Conservation (phyloP, 2,797 vertebrate species). For the Podarcis siculus region DNA sequence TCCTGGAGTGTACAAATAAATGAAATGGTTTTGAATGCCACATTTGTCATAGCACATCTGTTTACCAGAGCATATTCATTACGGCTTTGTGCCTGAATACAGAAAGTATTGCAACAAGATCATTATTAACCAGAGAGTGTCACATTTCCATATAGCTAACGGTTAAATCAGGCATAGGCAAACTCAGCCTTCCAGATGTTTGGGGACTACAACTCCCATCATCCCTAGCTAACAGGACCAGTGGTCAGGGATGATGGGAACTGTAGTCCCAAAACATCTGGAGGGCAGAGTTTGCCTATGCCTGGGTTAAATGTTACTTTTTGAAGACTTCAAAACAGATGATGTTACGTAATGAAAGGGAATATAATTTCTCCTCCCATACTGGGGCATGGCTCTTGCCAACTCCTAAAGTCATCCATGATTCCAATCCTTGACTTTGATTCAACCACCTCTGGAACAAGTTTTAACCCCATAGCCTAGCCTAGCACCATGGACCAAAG, state of each 20-base stretch:
- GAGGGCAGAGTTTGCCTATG: too few relatives aligned
- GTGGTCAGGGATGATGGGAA: too few relatives aligned
- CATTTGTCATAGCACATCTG: neutral
- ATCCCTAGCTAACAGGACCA: too few relatives aligned
- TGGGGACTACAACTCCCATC: too few relatives aligned
- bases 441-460: neutral
- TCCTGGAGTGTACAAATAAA: slow-evolving; percentile 76
- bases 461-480: neutral
- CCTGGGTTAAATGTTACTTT: neutral
- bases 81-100: neutral
- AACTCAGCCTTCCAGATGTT: too few relatives aligned
- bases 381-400: neutral
- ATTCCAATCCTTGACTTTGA: neutral
- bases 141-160: neutral
- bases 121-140: neutral
- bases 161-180: too few relatives aligned
- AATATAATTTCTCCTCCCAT: neutral
- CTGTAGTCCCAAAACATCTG: too few relatives aligned
- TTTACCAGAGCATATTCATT: neutral
- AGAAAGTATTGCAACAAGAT: neutral
- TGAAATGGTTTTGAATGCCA: slow-evolving; percentile 14
- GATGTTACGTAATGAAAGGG: neutral
- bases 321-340: neutral
- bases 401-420: neutral
- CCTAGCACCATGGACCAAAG: neutral